A percentile compares a stretch with the other conserved stretches of the same genome.
phyloP scores from a whole-genome alignment of 2,113 vertebrate species.

The Nothocercus nigrocapillus region DNA sequence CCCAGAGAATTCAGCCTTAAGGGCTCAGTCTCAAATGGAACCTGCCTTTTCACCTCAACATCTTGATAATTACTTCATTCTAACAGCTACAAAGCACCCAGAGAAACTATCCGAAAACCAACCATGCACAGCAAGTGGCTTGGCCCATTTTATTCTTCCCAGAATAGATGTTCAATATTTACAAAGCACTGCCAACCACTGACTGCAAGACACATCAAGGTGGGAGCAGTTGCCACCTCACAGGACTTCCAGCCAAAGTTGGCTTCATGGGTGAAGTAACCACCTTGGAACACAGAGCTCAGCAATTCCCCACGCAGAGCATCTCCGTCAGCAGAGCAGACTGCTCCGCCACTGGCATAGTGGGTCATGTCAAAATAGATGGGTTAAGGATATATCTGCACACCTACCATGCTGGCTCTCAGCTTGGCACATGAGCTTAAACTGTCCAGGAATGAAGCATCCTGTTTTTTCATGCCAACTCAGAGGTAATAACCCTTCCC shows the following conservation, averaged over 20 bases:
- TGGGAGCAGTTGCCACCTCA: background rate
- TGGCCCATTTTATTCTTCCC: background rate
- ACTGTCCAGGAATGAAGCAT: background rate
- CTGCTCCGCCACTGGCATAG: rapidly evolving
- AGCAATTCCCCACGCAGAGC: background rate
- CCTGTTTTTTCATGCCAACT: background rate
- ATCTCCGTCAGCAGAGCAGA: background rate
- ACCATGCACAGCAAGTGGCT: background rate
- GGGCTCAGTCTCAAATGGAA: background rate
- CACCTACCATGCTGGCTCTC: background rate
- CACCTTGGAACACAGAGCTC: background rate
- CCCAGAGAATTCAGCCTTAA: background rate
- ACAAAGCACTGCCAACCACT: too few relatives aligned
- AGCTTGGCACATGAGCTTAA: background rate
- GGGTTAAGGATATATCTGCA: background rate
- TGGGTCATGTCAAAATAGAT: background rate
- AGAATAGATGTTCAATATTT: background rate
- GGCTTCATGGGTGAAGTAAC: background rate
- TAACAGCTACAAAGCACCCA: background rate
- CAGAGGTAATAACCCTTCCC: background rate
- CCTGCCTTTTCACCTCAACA: background rate
- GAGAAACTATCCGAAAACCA: background rate
- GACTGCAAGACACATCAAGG: rapidly evolving
- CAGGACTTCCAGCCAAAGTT: background rate
- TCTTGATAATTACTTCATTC: background rate